phyloP scores from a whole-genome alignment of 2,113 vertebrate species.

The Ascaphus truei region DNA sequence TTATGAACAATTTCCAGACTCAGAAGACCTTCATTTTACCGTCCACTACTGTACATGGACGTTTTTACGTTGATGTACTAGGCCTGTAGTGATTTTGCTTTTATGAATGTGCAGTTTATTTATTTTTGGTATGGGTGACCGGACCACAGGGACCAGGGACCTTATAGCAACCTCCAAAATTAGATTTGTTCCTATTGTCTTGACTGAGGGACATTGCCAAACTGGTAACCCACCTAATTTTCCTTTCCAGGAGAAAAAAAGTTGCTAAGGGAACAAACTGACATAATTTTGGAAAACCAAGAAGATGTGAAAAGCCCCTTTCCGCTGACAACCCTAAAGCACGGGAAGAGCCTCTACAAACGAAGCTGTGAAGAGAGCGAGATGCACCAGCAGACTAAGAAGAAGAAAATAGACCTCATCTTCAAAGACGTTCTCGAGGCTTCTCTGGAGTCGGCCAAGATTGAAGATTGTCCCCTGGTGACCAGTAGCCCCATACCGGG shows the following conservation, averaged over 20 bases:
- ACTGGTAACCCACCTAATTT: slow-evolving; percentile 63
- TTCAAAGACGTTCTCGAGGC: slow-evolving; percentile 90
- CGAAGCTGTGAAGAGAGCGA: slow-evolving; percentile 75
- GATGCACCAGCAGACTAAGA: slow-evolving; percentile 77
- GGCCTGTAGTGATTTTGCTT: too few species aligned
- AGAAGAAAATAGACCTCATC: slow-evolving; percentile 91
- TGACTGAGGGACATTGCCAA: slow-evolving; percentile 1
- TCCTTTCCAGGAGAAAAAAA: slow-evolving; percentile 71
- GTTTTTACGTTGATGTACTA: too few species aligned
- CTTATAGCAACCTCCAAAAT: not conserved
- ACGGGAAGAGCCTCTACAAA: slow-evolving; percentile 70
- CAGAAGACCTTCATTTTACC: too few species aligned
- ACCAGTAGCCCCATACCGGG: slow-evolving; percentile 62
- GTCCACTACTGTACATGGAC: too few species aligned
- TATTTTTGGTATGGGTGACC: too few species aligned
- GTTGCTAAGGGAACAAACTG: slow-evolving; percentile 60
- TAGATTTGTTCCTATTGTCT: not conserved
- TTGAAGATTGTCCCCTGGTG: slow-evolving; percentile 58
- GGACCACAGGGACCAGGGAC: not conserved
- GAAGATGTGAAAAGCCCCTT: slow-evolving; percentile 65
- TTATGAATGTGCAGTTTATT: too few species aligned
- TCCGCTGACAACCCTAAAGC: slow-evolving; percentile 66
- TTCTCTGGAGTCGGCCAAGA: slow-evolving; percentile 71
- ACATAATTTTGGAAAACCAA: slow-evolving; percentile 58
- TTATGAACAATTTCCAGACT: too few species aligned